phyloP scores from a whole-genome alignment of 2,113 vertebrate species.

The Dicerorhinus sumatrensis region DNA sequence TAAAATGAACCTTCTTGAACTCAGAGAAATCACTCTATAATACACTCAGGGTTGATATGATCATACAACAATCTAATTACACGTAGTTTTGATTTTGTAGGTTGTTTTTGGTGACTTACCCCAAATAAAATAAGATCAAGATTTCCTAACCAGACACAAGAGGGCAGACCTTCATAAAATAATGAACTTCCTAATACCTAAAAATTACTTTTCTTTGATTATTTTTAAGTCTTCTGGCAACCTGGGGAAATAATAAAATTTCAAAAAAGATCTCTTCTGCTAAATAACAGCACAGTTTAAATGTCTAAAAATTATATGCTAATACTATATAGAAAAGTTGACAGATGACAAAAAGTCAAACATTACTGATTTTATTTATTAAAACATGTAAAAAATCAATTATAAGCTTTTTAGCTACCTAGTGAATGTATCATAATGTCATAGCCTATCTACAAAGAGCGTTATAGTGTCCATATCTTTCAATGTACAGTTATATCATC shows the following conservation, averaged over 20 bases:
- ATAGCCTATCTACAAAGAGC: background rate
- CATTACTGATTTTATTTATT: slow-evolving; percentile 42
- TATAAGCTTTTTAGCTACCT: background rate
- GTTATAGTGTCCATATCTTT: background rate
- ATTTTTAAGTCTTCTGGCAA: slow-evolving; percentile 34
- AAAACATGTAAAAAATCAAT: slow-evolving; percentile 6
- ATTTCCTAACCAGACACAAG: slow-evolving; percentile 69
- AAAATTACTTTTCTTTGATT: background rate
- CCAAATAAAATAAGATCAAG: slow-evolving; percentile 55
- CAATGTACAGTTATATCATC: background rate
- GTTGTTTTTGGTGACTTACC: background rate
- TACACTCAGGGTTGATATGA: background rate
- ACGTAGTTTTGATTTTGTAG: slow-evolving; percentile 39
- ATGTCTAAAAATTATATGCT: slow-evolving; percentile 25
- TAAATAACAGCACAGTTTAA: slow-evolving; percentile 52
- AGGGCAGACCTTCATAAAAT: slow-evolving; percentile 38
- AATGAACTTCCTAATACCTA: slow-evolving; percentile 88
- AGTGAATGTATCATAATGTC: background rate
- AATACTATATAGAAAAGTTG: slow-evolving; percentile 38
- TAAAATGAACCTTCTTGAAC: slow-evolving; percentile 13
- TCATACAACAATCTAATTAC: slow-evolving; percentile 63
- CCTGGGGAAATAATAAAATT: background rate
- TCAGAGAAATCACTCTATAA: slow-evolving; percentile 44
- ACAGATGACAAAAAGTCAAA: background rate
- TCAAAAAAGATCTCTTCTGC: background rate